Percentiles rank a stretch among this genome's conserved stretches.
These are phyloP conservation scores for Atrichornis clamosus DNA, from an alignment of 2,113 vertebrate genomes.

Conservation along the genomic window DNA sequence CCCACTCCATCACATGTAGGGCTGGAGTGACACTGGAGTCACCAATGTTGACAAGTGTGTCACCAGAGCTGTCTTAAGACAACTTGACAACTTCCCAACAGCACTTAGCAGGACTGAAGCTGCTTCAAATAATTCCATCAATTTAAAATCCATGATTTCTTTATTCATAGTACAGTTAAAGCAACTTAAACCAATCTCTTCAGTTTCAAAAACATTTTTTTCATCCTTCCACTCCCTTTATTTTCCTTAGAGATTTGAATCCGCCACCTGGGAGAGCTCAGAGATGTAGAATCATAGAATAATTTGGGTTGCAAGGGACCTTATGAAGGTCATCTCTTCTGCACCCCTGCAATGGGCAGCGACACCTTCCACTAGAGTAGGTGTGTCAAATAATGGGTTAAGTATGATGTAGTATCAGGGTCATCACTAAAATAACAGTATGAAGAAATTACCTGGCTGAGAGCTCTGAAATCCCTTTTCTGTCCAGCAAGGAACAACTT, in stretches of 20 bases:
- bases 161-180: not conserved
- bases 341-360: not conserved
- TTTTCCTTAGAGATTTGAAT: not conserved
- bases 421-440: not conserved
- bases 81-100: not conserved
- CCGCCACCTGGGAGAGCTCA: not conserved
- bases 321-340: not conserved
- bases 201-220: not conserved
- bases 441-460: not conserved
- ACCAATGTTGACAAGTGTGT: not conserved
- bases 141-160: not conserved
- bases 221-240: not conserved
- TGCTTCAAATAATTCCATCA: not conserved
- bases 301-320: not conserved
- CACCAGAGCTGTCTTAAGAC: not conserved
- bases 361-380: not conserved
- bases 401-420: not conserved
- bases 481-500: not conserved
- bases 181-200: not conserved
- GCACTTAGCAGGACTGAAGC: not conserved
- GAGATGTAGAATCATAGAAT: not conserved
- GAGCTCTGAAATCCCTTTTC: not conserved
- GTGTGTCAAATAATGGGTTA: not conserved
- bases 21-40: not conserved
- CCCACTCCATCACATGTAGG: rapidly evolving